These are phyloP conservation scores for Axinella damicornis DNA, from an alignment of 37 sponge, comb jelly and placozoan species.

Conservation along the genomic window DNA sequence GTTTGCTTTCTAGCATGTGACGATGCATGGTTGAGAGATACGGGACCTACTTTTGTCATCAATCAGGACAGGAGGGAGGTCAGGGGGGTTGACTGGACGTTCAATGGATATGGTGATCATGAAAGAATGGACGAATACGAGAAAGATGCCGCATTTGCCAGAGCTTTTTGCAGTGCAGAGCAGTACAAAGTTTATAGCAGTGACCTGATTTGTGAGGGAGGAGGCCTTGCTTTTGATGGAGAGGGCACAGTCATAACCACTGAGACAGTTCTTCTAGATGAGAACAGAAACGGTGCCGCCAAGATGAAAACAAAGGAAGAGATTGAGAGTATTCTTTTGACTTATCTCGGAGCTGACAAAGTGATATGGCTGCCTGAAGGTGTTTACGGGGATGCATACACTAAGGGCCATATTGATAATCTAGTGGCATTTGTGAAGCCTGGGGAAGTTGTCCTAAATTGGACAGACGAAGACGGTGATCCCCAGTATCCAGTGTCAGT, in stretches of 20 bases:
- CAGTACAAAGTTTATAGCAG: not conserved
- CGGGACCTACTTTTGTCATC: constrained; percentile 16
- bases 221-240: constrained; percentile 28
- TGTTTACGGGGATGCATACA: constrained; percentile 13
- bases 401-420: constrained; percentile 27
- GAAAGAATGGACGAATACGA: not conserved
- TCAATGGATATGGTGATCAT: constrained; percentile 14
- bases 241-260: constrained; percentile 29
- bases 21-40: constrained; percentile 9
- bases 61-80: not conserved
- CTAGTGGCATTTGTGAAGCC: constrained; percentile 24
- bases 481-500: not conserved
- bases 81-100: constrained; percentile 16
- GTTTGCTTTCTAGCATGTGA: not conserved
- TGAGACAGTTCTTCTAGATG: constrained; percentile 12
- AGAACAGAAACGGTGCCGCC: constrained; percentile 12
- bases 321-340: not conserved
- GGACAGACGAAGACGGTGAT: constrained; percentile 26
- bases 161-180: not conserved
- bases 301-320: constrained; percentile 7
- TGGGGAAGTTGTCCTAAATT: constrained; percentile 18
- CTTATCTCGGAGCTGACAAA: not conserved
- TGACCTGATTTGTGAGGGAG: constrained; percentile 18
- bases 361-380: constrained; percentile 28
- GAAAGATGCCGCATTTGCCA: constrained; percentile 5